Conservation (phyloP, 2,888 invertebrate genomes). For the Drosophila leonis region DNA sequence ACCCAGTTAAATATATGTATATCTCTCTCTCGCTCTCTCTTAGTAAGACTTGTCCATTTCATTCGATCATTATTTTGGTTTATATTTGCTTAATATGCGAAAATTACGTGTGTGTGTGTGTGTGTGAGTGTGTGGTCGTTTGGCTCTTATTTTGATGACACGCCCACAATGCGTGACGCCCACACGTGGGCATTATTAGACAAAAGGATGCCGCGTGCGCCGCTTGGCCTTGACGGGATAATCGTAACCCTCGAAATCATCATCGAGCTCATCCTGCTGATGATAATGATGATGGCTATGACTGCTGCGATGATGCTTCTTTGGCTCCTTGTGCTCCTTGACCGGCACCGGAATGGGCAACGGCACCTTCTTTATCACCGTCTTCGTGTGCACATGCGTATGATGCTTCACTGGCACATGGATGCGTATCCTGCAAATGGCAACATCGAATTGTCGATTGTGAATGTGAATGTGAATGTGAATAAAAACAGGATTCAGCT, state of each 20-base stretch:
- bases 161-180: slow-evolving; percentile 40
- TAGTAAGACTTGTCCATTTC: slow-evolving; percentile 35
- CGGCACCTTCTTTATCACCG: slow-evolving; percentile 85
- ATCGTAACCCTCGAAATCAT: slow-evolving; percentile 84
- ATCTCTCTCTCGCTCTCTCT: neutral
- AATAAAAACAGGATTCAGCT: slow-evolving; percentile 18
- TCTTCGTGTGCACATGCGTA: slow-evolving; percentile 85
- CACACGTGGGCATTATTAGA: slow-evolving; percentile 55
- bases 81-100: slow-evolving; percentile 61
- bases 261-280: slow-evolving; percentile 79
- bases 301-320: slow-evolving; percentile 76
- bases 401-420: slow-evolving; percentile 85
- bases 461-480: slow-evolving; percentile 5
- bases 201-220: slow-evolving; percentile 83
- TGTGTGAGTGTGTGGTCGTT: neutral
- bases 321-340: slow-evolving; percentile 82
- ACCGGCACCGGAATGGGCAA: slow-evolving; percentile 84
- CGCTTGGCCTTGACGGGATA: slow-evolving; percentile 84
- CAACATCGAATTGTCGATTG: slow-evolving; percentile 16
- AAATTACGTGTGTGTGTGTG: slow-evolving; percentile 11
- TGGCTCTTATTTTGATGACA: slow-evolving; percentile 12
- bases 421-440: slow-evolving; percentile 82
- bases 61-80: slow-evolving; percentile 70
- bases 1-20: slow-evolving; percentile 55
- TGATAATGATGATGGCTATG: slow-evolving; percentile 71